Evolutionary conservation across 2,797 vertebrate genomes (phyloP).

Genomic region (Pyrocephalus nanus): DNA sequence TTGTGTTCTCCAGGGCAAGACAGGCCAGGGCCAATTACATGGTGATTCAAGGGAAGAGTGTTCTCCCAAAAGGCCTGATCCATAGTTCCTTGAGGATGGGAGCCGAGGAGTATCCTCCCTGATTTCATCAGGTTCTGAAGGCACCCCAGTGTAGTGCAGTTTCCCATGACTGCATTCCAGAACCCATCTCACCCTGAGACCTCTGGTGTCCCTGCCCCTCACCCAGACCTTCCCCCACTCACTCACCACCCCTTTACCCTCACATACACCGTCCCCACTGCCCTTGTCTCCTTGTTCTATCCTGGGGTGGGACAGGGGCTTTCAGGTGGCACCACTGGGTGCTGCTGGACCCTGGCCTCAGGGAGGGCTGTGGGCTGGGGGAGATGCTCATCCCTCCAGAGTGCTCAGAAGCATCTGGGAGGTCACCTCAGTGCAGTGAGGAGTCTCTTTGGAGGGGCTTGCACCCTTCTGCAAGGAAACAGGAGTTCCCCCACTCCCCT

Average conservation of each 20-base stretch:
- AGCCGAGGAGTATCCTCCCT: background rate
- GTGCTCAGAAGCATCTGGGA: background rate
- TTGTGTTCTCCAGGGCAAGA: background rate
- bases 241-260: accelerated
- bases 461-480: background rate
- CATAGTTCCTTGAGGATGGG: background rate
- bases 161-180: background rate
- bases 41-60: background rate
- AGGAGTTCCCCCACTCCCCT: background rate
- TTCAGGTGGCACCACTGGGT: background rate
- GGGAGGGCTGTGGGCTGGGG: background rate
- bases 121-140: background rate
- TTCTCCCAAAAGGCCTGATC: background rate
- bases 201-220: background rate
- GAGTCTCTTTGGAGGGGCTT: accelerated
- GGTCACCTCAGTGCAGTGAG: background rate
- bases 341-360: background rate
- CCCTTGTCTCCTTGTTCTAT: accelerated
- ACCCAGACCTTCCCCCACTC: background rate
- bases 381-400: background rate
- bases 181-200: background rate
- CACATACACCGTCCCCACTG: accelerated
- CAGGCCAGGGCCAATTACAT: background rate
- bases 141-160: background rate
- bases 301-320: background rate